Base-by-base conservation (phyloP, 2,888 invertebrate genomes). In the Seira sanloemensis region DNA sequence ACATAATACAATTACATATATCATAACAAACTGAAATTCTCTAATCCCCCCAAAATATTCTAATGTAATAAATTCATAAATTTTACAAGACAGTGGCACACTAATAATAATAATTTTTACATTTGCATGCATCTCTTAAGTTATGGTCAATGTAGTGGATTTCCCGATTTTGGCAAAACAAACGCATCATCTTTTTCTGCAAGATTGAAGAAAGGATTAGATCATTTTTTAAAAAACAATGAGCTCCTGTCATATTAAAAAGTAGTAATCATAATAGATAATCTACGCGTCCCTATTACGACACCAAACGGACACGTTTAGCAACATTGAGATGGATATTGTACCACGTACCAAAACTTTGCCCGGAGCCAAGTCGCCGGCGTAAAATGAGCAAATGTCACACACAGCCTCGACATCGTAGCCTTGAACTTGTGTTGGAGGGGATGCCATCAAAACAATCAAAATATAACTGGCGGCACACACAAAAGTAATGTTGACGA, bases 101-200 rank as follows among this genome's bases (percentile, higher is more conserved):
- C 73, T 76, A 82, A 65, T 76, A 82, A 50, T 76, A 82, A 50
- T 82, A 82, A 71, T 82, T 82, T 62, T 82, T 82, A 37, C 81
- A 82, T 9, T 65, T 71, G 62, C 81, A 82, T 25, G 81, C 81
- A 72, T 82, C 81, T 37, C 81, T 23, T 26, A 82, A 25, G 62
- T 82, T 82, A 37, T 82, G 81, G 27, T 82, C 81, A 66, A 82
- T 76, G 24, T 82, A 82, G 25, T 76, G 76, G 9, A 82, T 82
- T 82, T 82, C 81, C 71, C 81, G 76, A 82, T 82, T 82, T 65
- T 82, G 81, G 24, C 81, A 82, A 75, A 82, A 82, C 50, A 82
- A 50, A 23, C 76, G 58, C 81, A 82, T 82, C 81, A 82, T 82
- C 54, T 82, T 82, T 82, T 82, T 82, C 81, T 82, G 71, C 21